Evolutionary conservation across 1,140 invertebrate species (phyloP).

Genomic region (Drosophila parvula): DNA sequence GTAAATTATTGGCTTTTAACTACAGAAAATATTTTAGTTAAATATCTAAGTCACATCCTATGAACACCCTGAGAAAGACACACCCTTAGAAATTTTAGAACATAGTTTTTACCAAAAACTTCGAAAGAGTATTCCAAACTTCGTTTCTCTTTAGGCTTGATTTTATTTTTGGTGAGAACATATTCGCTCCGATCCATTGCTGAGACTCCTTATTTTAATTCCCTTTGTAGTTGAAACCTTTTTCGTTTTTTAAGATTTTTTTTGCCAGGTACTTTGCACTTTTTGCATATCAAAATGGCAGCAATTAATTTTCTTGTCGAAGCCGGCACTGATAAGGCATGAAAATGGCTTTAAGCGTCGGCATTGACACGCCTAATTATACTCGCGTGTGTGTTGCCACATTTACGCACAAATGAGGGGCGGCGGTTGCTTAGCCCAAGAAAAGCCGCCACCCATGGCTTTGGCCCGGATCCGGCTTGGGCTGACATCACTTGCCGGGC

Average conservation of each 20-base stretch:
- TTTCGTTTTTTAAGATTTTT: conserved; percentile 8
- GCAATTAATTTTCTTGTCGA: conserved; percentile 77
- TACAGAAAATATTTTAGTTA: neutral
- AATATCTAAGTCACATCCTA: no score
- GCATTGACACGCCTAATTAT: conserved; percentile 79
- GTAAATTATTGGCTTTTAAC: neutral
- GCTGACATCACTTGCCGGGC: conserved; percentile 63
- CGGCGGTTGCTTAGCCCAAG: conserved; percentile 32
- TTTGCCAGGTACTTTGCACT: conserved; percentile 56
- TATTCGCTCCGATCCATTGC: neutral
- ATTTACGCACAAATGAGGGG: conserved; percentile 71
- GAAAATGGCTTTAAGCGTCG: conserved; percentile 75
- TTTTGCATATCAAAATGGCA: conserved; percentile 79
- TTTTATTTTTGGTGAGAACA: conserved; percentile 4
- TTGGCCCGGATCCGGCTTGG: conserved; percentile 15
- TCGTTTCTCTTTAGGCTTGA: neutral
- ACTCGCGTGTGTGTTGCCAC: conserved; percentile 71
- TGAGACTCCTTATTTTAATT: conserved; percentile 24
- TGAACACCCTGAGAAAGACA: neutral
- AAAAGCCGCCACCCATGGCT: conserved; percentile 65
- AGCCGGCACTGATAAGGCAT: conserved; percentile 59
- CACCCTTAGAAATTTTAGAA: no score
- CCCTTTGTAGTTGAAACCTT: conserved; percentile 24
- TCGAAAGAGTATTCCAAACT: neutral
- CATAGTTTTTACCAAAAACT: no score